These are phyloP conservation scores for Chrysopilus asiliformis DNA, from an alignment of 2,888 invertebrate genomes.

Conservation along the genomic window DNA sequence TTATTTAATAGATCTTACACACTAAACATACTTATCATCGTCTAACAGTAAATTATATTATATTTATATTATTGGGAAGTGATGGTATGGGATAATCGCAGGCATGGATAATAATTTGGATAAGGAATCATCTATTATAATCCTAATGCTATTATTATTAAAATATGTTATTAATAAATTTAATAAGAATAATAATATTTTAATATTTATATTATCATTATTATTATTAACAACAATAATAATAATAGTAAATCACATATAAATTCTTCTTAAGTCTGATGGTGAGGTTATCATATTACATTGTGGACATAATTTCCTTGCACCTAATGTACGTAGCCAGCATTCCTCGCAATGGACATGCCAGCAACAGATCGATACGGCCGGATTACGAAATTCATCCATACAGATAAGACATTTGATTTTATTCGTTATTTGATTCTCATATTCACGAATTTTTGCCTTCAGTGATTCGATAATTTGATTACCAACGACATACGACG, in stretches of 20 bases:
- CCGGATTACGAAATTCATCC: constrained; percentile 71
- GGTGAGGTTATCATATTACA: constrained; percentile 88
- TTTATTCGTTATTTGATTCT: constrained; percentile 46
- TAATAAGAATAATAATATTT: not conserved
- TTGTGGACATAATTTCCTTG: constrained; percentile 87
- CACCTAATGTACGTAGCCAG: constrained; percentile 59
- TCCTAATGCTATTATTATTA: not conserved
- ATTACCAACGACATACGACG: too few species aligned
- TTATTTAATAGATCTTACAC: too few species aligned
- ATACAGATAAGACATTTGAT: constrained; percentile 83
- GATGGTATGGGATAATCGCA: too few species aligned
- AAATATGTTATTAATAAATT: not conserved
- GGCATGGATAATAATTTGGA: too few species aligned
- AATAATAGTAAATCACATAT: constrained; percentile 53
- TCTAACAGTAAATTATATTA: too few species aligned
- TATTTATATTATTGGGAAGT: too few species aligned
- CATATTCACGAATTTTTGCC: constrained; percentile 60
- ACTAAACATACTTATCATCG: too few species aligned
- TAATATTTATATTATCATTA: not conserved
- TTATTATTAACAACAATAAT: too few species aligned
- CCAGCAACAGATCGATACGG: constrained; percentile 92
- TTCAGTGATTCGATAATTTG: constrained; percentile 58
- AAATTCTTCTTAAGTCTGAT: constrained; percentile 74
- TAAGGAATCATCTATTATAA: not conserved
- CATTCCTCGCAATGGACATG: constrained; percentile 88